Conservation (phyloP, 2,113 vertebrate species). For the Tragulus kanchil region DNA sequence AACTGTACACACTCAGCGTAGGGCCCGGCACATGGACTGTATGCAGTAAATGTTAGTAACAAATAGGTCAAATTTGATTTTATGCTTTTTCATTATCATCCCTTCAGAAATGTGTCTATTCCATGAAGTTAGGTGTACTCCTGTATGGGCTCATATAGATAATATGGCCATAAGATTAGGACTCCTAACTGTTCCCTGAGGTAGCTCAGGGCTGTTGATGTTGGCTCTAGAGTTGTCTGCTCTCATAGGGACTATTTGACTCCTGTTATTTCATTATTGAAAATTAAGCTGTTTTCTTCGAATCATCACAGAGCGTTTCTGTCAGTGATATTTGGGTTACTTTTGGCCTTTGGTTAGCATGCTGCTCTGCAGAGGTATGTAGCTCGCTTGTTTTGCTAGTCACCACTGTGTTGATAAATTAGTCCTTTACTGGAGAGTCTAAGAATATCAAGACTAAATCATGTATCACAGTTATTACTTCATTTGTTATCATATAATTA, state of each 20-base stretch:
- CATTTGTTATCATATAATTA: conserved; percentile 55
- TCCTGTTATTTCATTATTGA: conserved; percentile 3
- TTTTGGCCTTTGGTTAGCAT: conserved; percentile 4
- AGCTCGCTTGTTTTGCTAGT: conserved; percentile 1
- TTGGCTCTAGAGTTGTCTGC: not conserved
- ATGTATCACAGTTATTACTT: not conserved
- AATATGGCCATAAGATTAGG: not conserved
- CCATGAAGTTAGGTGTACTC: not conserved
- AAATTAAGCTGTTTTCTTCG: conserved; percentile 35
- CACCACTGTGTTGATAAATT: not conserved
- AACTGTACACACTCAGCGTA: not conserved
- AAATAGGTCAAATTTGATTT: conserved; percentile 33
- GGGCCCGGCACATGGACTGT: not conserved
- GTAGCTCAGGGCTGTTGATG: not conserved
- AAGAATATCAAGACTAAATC: conserved; percentile 50
- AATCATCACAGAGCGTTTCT: conserved; percentile 23
- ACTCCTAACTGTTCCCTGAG: not conserved
- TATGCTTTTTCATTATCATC: not conserved
- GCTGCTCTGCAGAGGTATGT: not conserved
- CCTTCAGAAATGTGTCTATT: conserved; percentile 3
- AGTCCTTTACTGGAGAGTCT: conserved; percentile 31
- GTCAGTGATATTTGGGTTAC: not conserved
- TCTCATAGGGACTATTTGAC: not conserved
- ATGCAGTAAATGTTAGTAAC: not conserved
- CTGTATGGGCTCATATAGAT: not conserved